A percentile compares a stretch with the other conserved stretches of the same genome.
Conservation (phyloP, 2,797 vertebrate species). For the Peromyscus attwateri region DNA sequence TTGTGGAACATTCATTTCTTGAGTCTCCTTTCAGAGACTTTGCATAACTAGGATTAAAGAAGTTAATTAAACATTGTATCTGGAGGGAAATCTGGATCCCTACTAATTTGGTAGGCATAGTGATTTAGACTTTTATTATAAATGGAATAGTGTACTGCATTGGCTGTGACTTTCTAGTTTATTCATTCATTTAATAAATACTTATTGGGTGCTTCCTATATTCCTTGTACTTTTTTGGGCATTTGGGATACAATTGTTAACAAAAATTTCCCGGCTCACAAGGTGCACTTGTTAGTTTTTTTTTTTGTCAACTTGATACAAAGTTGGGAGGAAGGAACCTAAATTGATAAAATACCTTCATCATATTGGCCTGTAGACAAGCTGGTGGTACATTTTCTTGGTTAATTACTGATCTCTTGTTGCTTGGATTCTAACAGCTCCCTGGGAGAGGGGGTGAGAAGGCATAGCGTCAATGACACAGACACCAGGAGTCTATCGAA, state of each 20-base stretch:
- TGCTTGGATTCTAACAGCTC: no score
- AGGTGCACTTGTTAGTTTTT: not conserved
- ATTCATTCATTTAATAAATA: slow-evolving; percentile 52
- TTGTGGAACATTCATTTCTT: slow-evolving; percentile 56
- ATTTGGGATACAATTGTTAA: slow-evolving; percentile 44
- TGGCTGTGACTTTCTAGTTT: not conserved
- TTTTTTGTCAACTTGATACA: not conserved
- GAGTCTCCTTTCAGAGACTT: slow-evolving; percentile 63
- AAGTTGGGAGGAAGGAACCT: not conserved
- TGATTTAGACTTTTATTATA: not conserved
- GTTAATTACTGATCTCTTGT: not conserved
- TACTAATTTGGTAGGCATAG: not conserved
- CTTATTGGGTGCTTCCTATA: not conserved
- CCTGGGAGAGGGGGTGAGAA: no score
- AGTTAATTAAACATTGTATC: slow-evolving; percentile 7
- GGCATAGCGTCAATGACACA: no score
- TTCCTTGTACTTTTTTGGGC: not conserved
- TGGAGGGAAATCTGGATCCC: not conserved
- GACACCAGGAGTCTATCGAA: no score
- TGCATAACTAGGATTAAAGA: slow-evolving; percentile 20
- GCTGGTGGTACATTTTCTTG: not conserved
- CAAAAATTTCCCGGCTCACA: not conserved
- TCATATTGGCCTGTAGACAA: not conserved
- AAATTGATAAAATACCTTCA: not conserved
- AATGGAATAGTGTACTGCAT: not conserved